Evolutionary conservation across 1,140 invertebrate genomes (phyloP), one percentile per base, ranked within the genome.

Genomic region (Vanessa tameamea): DNA sequence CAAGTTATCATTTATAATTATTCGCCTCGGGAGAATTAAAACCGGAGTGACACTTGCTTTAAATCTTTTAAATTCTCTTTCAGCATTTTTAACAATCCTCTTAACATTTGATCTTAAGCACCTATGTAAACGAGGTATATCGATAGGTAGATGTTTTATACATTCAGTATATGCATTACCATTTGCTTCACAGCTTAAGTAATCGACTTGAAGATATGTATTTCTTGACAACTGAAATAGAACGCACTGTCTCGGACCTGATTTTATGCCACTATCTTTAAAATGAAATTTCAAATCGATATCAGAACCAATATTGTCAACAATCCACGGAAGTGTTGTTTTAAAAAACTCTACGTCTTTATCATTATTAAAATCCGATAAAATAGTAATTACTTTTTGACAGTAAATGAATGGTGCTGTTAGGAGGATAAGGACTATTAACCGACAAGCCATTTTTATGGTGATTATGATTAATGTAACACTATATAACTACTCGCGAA

Each of bases 341-440:
- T 77, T 76, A 59, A 83, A 83, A 65, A 83, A 83, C 8, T 51
- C 12, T 11, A 76, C 37, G 43, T 83, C 79, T 0, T 74, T 75
- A 9, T 75, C 53, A 14, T 75, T 81, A 13, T 69, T 66, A 37
- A 83, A 83, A 53, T 83, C 76, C 3, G 82, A 81, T 47, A 77
- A 77, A 37, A 81, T 64, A 50, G 67, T 76, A 16, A 80, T 76
- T 47, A 50, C 16, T 23, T 69, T 73, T 1, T 37, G 43, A 13
- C 66, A 16, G 26, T 67, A 26, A 64, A 23, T 63, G 64, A 64
- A 69, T 64, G 59, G 47, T 12, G 23, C 14, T 48, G 50, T 50
- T 23, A 31, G 13, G 37, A 64, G 51, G 23, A 69, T 15, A 68
- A 69, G n/a, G n/a, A 57, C 7, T 37, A 64, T 16, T 50, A 59